A percentile compares a stretch with the other conserved stretches of the same genome.
Evolutionary conservation across 2,888 invertebrate species (phyloP).

Genomic region (Morpho helenor): DNA sequence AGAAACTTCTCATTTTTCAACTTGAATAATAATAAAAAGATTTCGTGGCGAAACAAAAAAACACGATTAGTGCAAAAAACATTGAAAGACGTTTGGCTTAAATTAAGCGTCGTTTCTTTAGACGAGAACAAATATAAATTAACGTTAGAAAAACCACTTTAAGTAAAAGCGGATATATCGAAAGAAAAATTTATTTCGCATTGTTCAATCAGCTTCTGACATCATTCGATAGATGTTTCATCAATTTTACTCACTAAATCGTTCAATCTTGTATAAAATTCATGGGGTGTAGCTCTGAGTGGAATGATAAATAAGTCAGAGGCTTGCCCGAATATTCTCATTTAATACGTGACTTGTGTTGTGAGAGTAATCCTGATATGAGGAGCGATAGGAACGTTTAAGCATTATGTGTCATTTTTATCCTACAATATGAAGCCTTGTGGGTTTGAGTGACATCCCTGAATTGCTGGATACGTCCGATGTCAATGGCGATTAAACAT

Average conservation of each 20-base stretch:
- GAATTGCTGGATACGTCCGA: not conserved
- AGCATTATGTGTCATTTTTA: constrained; percentile 66
- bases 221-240: constrained; percentile 73
- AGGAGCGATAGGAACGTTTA: constrained; percentile 59
- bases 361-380: constrained; percentile 68
- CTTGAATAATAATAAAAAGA: not conserved
- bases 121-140: constrained; percentile 8
- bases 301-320: constrained; percentile 77
- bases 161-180: constrained; percentile 7
- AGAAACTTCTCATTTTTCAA: not conserved
- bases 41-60: not conserved
- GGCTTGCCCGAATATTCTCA: constrained; percentile 78
- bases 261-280: constrained; percentile 79
- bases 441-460: not conserved
- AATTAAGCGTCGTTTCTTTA: not conserved
- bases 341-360: constrained; percentile 78
- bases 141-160: constrained; percentile 10
- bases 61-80: not conserved
- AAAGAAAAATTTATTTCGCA: constrained; percentile 28
- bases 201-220: constrained; percentile 66
- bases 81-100: not conserved
- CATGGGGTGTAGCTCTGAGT: constrained; percentile 74
- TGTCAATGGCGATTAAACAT: too few relatives aligned
- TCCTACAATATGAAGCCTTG: constrained; percentile 27
- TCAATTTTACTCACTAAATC: constrained; percentile 77